Conservation (phyloP, 30 jellyfish, hydroid and myxozoan genomes). For the Sanderia malayensis region DNA sequence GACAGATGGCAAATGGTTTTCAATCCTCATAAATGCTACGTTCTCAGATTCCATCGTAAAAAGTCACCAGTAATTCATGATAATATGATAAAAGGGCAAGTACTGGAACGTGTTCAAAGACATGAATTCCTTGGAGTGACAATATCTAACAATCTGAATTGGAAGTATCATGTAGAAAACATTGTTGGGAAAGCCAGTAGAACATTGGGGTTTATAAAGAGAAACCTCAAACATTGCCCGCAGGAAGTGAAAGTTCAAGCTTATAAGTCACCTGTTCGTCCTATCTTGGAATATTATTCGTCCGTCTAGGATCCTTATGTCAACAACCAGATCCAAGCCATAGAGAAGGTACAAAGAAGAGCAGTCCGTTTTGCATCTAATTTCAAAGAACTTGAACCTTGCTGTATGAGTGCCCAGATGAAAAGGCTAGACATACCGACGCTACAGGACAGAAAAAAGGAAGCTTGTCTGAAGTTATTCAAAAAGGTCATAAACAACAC, state of each 20-base stretch:
- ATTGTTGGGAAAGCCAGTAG: slow-evolving; percentile 32
- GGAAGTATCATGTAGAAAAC: slow-evolving; percentile 53
- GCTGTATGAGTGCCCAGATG: too few relatives aligned
- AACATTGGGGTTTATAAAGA: slow-evolving; percentile 49
- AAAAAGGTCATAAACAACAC: too few relatives aligned
- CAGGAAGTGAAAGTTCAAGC: slow-evolving; percentile 13
- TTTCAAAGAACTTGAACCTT: too few relatives aligned
- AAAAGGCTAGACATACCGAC: too few relatives aligned
- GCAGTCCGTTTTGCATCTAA: too few relatives aligned
- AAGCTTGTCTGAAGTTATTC: too few relatives aligned
- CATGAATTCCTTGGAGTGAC: slow-evolving; percentile 52
- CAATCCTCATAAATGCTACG: too few relatives aligned
- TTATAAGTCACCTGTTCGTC: too few relatives aligned
- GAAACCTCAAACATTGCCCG: slow-evolving; percentile 48
- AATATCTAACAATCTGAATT: slow-evolving; percentile 42
- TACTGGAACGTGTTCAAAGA: slow-evolving; percentile 37
- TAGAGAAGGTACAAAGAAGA: slow-evolving; percentile 16
- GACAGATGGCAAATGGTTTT: too few relatives aligned
- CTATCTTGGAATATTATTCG: slow-evolving; percentile 47
- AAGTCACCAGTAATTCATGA: slow-evolving; percentile 24
- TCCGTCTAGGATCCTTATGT: slow-evolving; percentile 42
- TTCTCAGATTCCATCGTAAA: too few relatives aligned
- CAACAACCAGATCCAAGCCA: too few relatives aligned
- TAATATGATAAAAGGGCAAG: slow-evolving; percentile 20
- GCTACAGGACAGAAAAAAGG: too few relatives aligned